phyloP scores from a whole-genome alignment of 2,797 vertebrate genomes.

The Propithecus perrieri region DNA sequence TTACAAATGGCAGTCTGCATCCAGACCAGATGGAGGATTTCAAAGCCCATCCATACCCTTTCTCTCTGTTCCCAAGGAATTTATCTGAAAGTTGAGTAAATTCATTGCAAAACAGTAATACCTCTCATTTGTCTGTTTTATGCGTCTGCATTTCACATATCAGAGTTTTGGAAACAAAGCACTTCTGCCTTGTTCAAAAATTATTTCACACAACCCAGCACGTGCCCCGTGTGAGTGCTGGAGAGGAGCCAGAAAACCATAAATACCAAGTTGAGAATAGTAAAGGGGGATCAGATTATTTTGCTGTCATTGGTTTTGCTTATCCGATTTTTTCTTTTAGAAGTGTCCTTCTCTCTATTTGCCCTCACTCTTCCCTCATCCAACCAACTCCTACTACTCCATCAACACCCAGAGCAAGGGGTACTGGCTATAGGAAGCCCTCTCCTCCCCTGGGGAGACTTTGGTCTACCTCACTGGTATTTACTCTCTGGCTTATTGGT shows the following conservation, averaged over 20 bases:
- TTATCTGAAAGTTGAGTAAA: neutral
- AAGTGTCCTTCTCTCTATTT: neutral
- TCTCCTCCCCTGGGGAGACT: neutral
- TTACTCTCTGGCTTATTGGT: neutral
- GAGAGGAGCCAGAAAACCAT: neutral
- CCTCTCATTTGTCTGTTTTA: neutral
- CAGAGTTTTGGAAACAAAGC: neutral
- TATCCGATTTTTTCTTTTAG: neutral
- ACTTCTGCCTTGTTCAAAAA: neutral
- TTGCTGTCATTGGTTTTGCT: neutral
- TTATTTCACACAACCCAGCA: neutral
- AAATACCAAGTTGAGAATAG: neutral
- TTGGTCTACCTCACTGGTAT: neutral
- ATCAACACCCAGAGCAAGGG: neutral
- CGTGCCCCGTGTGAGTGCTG: neutral
- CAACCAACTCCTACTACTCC: neutral
- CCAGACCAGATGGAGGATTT: neutral
- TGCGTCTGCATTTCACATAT: neutral
- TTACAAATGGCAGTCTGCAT: neutral
- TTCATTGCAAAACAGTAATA: neutral
- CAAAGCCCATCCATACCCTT: neutral
- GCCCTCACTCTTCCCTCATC: neutral
- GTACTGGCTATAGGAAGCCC: neutral
- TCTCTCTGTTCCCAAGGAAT: neutral
- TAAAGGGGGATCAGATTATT: neutral